A percentile compares a stretch with the other conserved stretches of the same genome.
These are phyloP conservation scores for Athetis lepigone DNA, from an alignment of 2,888 invertebrate genomes.

Conservation along the genomic window DNA sequence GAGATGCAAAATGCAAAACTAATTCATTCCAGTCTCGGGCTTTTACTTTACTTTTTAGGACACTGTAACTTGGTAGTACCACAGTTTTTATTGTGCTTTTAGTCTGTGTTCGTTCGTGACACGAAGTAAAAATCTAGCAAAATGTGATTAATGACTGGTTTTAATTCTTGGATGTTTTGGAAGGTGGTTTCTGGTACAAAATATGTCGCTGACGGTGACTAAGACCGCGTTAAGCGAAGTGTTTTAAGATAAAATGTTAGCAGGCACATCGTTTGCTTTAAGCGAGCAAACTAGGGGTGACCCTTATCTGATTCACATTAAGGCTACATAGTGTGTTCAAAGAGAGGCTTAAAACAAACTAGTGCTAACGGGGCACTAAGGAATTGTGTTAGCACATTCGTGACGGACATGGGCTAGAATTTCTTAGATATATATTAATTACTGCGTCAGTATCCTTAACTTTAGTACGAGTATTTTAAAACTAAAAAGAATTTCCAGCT, in stretches of 20 bases:
- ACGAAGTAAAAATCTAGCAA: slow-evolving; percentile 33
- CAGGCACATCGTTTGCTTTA: slow-evolving; percentile 19
- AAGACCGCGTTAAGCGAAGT: slow-evolving; percentile 30
- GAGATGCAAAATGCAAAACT: slow-evolving; percentile 42
- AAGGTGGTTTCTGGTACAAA: slow-evolving; percentile 22
- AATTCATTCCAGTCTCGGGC: slow-evolving; percentile 29
- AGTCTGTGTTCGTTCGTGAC: slow-evolving; percentile 11
- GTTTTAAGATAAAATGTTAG: slow-evolving; percentile 42
- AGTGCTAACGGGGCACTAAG: slow-evolving; percentile 11
- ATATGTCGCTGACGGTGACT: not conserved
- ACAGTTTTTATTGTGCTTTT: slow-evolving; percentile 41
- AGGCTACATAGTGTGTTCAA: slow-evolving; percentile 37
- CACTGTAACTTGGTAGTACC: slow-evolving; percentile 14
- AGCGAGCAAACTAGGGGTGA: slow-evolving; percentile 32
- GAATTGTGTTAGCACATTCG: slow-evolving; percentile 11
- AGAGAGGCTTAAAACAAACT: slow-evolving; percentile 33
- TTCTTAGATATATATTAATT: too few species aligned
- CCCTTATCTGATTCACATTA: slow-evolving; percentile 49
- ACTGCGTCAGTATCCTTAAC: too few species aligned
- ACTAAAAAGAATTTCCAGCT: slow-evolving; percentile 8
- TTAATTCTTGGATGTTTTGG: slow-evolving; percentile 34
- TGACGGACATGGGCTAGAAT: slow-evolving; percentile 1
- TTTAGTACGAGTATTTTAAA: slow-evolving; percentile 12
- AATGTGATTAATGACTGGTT: slow-evolving; percentile 42
- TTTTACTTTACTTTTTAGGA: slow-evolving; percentile 24